phyloP scores from a whole-genome alignment of 2,113 vertebrate genomes.

The Grantiella picta region DNA sequence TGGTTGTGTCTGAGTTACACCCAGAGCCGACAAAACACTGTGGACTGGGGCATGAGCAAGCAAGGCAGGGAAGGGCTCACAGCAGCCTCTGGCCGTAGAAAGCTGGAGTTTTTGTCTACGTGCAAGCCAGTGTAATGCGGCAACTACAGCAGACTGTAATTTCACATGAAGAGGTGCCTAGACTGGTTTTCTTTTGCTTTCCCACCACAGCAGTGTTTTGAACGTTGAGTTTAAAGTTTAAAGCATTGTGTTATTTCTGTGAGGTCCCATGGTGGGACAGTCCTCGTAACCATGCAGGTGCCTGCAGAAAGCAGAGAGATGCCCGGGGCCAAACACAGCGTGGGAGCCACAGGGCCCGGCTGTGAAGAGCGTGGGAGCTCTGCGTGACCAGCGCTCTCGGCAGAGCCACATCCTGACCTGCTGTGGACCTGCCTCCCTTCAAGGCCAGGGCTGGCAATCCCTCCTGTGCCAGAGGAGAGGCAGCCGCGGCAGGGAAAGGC shows the following conservation, averaged over 20 bases:
- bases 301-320: neutral
- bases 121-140: neutral
- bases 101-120: accelerated
- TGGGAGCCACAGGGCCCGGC: neutral
- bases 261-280: neutral
- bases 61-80: neutral
- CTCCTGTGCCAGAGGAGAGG: neutral
- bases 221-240: neutral
- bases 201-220: neutral
- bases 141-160: neutral
- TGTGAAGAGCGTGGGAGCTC: neutral
- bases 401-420: neutral
- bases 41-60: neutral
- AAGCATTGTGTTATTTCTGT: neutral
- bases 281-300: too few species aligned
- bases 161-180: neutral
- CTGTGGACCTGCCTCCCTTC: neutral
- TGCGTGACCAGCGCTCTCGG: neutral
- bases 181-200: neutral
- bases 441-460: neutral
- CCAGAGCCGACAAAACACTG: neutral
- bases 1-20: neutral
- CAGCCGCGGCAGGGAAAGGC: neutral
- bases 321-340: neutral
- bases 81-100: neutral